Conservation (phyloP, 2,888 invertebrate species). For the Parnassius orleans region DNA sequence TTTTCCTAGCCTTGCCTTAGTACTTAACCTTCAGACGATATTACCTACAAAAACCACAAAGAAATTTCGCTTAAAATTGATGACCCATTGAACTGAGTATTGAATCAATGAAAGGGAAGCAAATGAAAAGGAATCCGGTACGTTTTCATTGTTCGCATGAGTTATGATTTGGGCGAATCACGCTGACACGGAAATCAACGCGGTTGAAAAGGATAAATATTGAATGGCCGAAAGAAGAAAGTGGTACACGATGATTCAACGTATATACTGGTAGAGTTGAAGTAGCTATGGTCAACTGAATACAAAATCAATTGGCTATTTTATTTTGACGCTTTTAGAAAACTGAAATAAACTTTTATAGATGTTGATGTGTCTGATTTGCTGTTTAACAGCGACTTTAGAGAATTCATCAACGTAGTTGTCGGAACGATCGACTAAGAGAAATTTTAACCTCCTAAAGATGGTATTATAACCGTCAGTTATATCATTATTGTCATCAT, state of each 20-base stretch:
- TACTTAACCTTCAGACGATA: background rate
- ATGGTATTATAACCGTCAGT: too few relatives aligned
- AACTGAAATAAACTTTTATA: too few relatives aligned
- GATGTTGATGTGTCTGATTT: too few relatives aligned
- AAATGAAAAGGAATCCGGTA: slow-evolving; percentile 4
- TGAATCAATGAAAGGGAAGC: slow-evolving; percentile 6
- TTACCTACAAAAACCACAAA: slow-evolving; percentile 6
- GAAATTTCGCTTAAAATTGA: slow-evolving; percentile 1
- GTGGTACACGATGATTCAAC: background rate
- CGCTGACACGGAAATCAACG: slow-evolving; percentile 4
- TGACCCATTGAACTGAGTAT: slow-evolving; percentile 2
- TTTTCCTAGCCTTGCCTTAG: too few relatives aligned
- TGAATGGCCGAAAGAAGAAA: slow-evolving; percentile 9
- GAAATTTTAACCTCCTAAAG: too few relatives aligned
- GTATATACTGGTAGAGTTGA: background rate
- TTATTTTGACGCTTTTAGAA: too few relatives aligned
- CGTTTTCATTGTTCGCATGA: slow-evolving; percentile 6
- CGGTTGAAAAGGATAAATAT: slow-evolving; percentile 7
- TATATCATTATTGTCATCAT: too few relatives aligned
- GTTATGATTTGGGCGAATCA: slow-evolving; percentile 5
- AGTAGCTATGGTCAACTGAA: background rate
- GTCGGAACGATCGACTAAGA: too few relatives aligned
- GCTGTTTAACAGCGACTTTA: too few relatives aligned
- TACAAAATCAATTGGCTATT: slow-evolving; percentile 14
- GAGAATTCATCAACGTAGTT: too few relatives aligned